A percentile compares a stretch with the other conserved stretches of the same genome.
Evolutionary conservation across 2,113 vertebrate species (phyloP).

Genomic region (Serilophus lunatus): DNA sequence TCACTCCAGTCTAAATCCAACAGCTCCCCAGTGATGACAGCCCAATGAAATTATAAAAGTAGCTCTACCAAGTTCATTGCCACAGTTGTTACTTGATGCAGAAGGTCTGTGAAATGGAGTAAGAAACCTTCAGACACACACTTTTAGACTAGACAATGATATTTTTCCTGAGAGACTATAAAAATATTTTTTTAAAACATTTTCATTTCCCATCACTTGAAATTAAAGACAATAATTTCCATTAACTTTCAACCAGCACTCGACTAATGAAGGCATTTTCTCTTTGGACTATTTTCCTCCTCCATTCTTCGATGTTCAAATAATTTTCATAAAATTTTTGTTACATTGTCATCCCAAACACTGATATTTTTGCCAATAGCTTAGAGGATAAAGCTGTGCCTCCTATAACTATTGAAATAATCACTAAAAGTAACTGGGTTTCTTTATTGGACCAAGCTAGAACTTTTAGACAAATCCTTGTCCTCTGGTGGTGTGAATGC

Average conservation of each 20-base stretch:
- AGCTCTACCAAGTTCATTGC: not conserved
- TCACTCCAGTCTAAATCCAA: not conserved
- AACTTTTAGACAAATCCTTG: not conserved
- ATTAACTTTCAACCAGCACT: not conserved
- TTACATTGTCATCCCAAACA: not conserved
- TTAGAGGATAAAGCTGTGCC: not conserved
- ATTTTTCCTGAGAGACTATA: not conserved
- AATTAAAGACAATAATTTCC: not conserved
- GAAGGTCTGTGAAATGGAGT: not conserved
- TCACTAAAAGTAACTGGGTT: not conserved
- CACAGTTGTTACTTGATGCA: not conserved
- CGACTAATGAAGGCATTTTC: not conserved
- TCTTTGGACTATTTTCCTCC: not conserved
- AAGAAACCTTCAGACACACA: not conserved
- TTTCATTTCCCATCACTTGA: not conserved
- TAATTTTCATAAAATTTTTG: not conserved
- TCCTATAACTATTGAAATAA: not conserved
- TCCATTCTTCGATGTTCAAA: not conserved
- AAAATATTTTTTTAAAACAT: not conserved
- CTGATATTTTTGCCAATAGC: not conserved
- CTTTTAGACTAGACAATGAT: not conserved
- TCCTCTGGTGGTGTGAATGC: not conserved
- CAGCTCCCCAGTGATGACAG: not conserved
- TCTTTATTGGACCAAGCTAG: not conserved
- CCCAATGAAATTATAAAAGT: not conserved